Evolutionary conservation across 2,888 invertebrate genomes (phyloP), one percentile per base, ranked within the genome.

Genomic region (Lumbricus terrestris): DNA sequence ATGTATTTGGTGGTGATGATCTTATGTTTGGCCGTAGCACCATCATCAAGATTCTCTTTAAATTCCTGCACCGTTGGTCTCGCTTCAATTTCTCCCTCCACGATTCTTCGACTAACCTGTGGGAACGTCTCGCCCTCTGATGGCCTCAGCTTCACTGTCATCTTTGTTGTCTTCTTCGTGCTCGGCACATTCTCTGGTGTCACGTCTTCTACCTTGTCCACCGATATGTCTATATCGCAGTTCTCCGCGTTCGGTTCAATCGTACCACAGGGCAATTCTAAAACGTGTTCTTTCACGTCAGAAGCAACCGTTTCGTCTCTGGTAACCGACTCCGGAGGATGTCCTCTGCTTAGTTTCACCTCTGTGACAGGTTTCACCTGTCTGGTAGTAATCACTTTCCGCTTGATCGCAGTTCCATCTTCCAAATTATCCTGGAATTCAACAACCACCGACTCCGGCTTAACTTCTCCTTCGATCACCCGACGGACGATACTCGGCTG

Each of bases 301-400:
- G 40, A 69, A 83, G 83, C 82, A 23, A 90, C 83, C 16, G 82
- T 83, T 42, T 90, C 82, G 13, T 90, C 90, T 35, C 35, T 40
- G 33, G 85, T 83, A 4, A 8, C 40, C 5, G 90, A 90, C 34
- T 85, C 90, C 18, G 90, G 90, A 37, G 90, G 85, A 90, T n/a
- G 38, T 33, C 82, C 82, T 23, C 85, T 90, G 29, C 37, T 37
- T n/a, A 90, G 37, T 42, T 42, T 90, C 33, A 90, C 90, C 85
- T 90, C 90, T 13, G 90, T 90, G 16, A 91, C 88, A 16, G 89
- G 89, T 42, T 90, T 90, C 29, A 85, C 40, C n/a, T 47, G 89
- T 23, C 47, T 83, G 34, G 90, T 91, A 29, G 82, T 90, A 54
- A 89, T 89, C 33, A 88, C 82, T 88, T 91, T 91, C 85, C 88